Conservation (phyloP, 2,113 vertebrate genomes). For the Mormoops blainvillei region DNA sequence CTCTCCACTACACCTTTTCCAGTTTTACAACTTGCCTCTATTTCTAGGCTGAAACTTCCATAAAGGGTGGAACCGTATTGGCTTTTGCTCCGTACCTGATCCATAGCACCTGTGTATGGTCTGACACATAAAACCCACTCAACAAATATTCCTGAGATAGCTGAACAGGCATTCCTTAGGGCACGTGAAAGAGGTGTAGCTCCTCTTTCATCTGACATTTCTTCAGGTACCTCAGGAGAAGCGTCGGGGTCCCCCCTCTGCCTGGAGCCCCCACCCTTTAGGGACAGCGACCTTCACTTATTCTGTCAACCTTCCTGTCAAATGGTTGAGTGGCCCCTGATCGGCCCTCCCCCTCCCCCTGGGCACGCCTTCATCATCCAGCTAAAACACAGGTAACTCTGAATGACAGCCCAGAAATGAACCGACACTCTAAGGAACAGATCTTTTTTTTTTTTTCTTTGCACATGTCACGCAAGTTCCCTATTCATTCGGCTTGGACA, state of each 20-base stretch:
- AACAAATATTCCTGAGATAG: neutral
- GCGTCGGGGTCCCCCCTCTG: rapidly evolving
- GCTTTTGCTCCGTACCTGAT: neutral
- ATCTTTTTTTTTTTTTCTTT: neutral
- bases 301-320: neutral
- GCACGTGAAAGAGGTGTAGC: neutral
- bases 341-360: neutral
- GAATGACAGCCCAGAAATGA: neutral
- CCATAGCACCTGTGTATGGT: neutral
- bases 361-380: neutral
- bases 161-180: neutral
- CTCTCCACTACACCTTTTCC: too few species aligned
- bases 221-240: neutral
- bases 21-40: too few species aligned
- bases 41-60: neutral
- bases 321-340: neutral
- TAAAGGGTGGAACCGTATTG: neutral
- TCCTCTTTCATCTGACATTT: neutral
- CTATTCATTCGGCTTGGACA: neutral
- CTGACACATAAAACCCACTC: neutral
- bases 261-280: neutral
- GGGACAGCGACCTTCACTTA: neutral
- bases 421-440: neutral
- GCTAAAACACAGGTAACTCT: too few species aligned
- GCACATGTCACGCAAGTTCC: neutral